Evolutionary conservation across 2,113 vertebrate genomes (phyloP).

Genomic region (Eretmochelys imbricata): DNA sequence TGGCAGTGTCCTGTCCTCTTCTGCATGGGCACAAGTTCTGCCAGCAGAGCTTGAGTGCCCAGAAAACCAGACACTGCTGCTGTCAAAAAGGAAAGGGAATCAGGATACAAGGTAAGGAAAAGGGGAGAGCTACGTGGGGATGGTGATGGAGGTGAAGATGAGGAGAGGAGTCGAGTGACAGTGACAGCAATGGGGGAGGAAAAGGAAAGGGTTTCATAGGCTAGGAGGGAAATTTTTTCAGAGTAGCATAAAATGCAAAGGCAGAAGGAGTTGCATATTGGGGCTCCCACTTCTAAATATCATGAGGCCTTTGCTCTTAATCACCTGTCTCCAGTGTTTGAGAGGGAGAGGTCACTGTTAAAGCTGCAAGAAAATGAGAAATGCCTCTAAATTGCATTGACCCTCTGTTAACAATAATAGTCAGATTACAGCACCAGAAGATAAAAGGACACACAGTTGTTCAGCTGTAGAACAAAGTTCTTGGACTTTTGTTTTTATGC

Average conservation of each 20-base stretch:
- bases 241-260: background rate
- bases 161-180: background rate
- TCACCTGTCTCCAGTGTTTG: background rate
- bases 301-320: background rate
- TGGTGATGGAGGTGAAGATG: background rate
- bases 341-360: conserved; percentile 5
- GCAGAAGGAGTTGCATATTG: background rate
- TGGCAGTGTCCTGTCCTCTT: background rate
- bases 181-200: background rate
- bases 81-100: background rate
- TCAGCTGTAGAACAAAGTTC: conserved; percentile 14
- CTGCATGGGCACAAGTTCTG: fast-evolving
- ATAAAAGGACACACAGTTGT: background rate
- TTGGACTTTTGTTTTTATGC: background rate
- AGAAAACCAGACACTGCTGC: fast-evolving
- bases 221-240: background rate
- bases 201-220: background rate
- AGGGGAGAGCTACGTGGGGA: background rate
- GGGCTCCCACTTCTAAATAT: background rate
- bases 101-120: background rate
- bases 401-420: conserved; percentile 26
- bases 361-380: background rate
- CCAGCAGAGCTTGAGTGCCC: background rate
- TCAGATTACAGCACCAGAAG: background rate
- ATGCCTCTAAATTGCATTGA: background rate